Percentiles rank a stretch among this genome's conserved stretches.
Evolutionary conservation across 64 coral and sea anemone species (phyloP).

Genomic region (Anthopleura sola): DNA sequence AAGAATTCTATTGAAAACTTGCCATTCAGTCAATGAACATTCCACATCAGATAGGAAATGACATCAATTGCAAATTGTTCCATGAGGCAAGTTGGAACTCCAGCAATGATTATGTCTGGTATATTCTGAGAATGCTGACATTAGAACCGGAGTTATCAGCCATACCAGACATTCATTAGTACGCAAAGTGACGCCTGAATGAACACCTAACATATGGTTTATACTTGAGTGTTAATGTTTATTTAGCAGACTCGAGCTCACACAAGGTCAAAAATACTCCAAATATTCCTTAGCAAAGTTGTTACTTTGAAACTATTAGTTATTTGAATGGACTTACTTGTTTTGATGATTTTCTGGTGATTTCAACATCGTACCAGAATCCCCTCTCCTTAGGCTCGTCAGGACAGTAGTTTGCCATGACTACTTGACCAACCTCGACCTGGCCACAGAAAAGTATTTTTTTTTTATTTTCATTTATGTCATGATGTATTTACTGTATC

Average conservation of each 20-base stretch:
- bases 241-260: not conserved
- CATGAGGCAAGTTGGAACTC: no score
- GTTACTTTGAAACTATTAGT: no score
- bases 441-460: not conserved
- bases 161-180: not conserved
- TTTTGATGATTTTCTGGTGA: constrained; percentile 61
- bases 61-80: no score
- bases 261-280: no score
- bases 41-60: no score
- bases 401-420: constrained; percentile 97
- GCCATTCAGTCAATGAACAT: no score
- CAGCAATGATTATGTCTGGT: no score
- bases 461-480: no score
- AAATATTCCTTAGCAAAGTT: no score
- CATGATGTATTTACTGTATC: no score
- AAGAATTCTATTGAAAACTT: no score
- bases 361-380: constrained; percentile 98
- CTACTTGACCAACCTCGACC: constrained; percentile 74
- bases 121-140: not conserved
- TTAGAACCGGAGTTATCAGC: not conserved
- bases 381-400: constrained; percentile 95
- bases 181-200: not conserved
- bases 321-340: constrained; percentile 12
- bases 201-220: not conserved
- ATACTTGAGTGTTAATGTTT: not conserved